Conservation (phyloP, 2,888 invertebrate species). For the Mycalesis mineus region DNA sequence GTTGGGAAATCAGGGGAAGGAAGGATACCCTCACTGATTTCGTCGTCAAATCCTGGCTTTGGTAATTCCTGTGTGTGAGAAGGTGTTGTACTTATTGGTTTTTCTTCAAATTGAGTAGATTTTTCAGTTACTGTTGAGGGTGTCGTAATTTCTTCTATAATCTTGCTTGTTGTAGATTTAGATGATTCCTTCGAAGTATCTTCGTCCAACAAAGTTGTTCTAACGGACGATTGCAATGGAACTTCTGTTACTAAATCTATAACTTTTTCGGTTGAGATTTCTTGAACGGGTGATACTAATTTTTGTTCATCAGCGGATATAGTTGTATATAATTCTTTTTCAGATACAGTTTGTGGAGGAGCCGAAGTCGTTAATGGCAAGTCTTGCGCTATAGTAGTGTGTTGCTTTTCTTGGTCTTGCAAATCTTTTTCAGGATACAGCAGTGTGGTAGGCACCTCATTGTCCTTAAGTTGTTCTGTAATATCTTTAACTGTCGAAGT, state of each 20-base stretch:
- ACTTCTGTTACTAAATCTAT: constrained; percentile 1
- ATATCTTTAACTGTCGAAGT: not conserved
- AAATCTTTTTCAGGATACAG: not conserved
- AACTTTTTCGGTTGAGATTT: constrained; percentile 24
- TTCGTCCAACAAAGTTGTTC: constrained; percentile 20
- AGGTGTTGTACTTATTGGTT: constrained; percentile 37
- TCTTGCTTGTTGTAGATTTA: constrained; percentile 17
- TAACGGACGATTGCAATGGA: not conserved
- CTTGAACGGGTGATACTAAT: constrained; percentile 26
- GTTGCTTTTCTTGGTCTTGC: constrained; percentile 6
- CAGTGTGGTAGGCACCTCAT: constrained; percentile 1
- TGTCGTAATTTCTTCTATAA: constrained; percentile 32
- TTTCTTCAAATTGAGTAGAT: constrained; percentile 43
- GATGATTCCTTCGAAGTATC: constrained; percentile 17
- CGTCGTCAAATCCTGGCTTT: constrained; percentile 41
- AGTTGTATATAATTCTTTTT: constrained; percentile 20
- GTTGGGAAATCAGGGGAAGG: constrained; percentile 58
- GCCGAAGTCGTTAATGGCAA: constrained; percentile 21
- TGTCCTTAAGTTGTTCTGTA: constrained; percentile 1
- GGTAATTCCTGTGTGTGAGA: constrained; percentile 46
- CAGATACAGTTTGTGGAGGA: constrained; percentile 15
- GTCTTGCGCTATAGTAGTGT: constrained; percentile 4
- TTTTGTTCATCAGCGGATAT: constrained; percentile 18
- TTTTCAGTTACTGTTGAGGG: constrained; percentile 37
- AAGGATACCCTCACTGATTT: constrained; percentile 43